Conservation (phyloP, 2,888 invertebrate species). For the Parnassius orleans region DNA sequence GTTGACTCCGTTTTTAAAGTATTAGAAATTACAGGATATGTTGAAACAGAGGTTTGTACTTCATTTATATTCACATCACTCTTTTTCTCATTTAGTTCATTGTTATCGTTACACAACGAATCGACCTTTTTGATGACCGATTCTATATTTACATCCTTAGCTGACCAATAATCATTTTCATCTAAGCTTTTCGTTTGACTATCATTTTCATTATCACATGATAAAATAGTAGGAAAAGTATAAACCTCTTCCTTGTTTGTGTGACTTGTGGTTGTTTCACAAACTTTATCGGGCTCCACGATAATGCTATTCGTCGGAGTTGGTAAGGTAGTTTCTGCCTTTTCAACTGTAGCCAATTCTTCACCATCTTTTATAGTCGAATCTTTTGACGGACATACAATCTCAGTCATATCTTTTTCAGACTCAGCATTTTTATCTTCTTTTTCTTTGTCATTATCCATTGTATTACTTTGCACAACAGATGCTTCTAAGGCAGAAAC, state of each 20-base stretch:
- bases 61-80: slow-evolving; percentile 29
- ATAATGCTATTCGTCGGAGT: neutral
- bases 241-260: slow-evolving; percentile 28
- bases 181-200: slow-evolving; percentile 79
- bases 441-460: slow-evolving; percentile 12
- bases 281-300: neutral
- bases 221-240: slow-evolving; percentile 7
- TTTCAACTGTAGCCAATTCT: neutral
- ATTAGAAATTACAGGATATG: slow-evolving; percentile 20
- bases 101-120: slow-evolving; percentile 79
- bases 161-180: slow-evolving; percentile 89
- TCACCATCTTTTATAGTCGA: slow-evolving; percentile 4
- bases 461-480: neutral
- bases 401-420: slow-evolving; percentile 4
- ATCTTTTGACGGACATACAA: slow-evolving; percentile 8
- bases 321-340: slow-evolving; percentile 3
- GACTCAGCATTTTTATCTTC: neutral
- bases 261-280: slow-evolving; percentile 5
- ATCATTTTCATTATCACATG: slow-evolving; percentile 30
- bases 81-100: slow-evolving; percentile 45
- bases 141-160: slow-evolving; percentile 89
- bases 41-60: slow-evolving; percentile 21
- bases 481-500: slow-evolving; percentile 23
- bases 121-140: slow-evolving; percentile 91
- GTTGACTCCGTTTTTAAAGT: slow-evolving; percentile 16